These are phyloP conservation scores for Unio delphinus DNA, from an alignment of 2,888 invertebrate genomes.

Conservation along the genomic window DNA sequence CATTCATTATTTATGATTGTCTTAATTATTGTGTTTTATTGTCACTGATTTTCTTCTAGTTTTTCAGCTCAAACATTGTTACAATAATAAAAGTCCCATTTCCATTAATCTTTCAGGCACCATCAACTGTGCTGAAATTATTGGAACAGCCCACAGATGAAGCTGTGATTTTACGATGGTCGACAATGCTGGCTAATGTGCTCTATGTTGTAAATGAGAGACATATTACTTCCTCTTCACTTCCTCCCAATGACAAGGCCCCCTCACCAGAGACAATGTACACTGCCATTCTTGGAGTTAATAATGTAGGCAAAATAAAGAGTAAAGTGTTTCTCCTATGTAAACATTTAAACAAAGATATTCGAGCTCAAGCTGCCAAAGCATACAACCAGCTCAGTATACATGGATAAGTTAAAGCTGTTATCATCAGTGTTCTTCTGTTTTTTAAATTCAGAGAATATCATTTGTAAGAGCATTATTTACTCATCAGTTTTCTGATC, in stretches of 20 bases:
- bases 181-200: slow-evolving; percentile 75
- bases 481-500: no score
- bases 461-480: no score
- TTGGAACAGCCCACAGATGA: slow-evolving; percentile 72
- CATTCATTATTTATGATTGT: no score
- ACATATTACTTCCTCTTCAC: slow-evolving; percentile 71
- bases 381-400: slow-evolving; percentile 40
- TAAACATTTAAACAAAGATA: slow-evolving; percentile 58
- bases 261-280: slow-evolving; percentile 76
- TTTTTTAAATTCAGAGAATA: no score
- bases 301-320: slow-evolving; percentile 45
- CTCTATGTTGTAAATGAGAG: slow-evolving; percentile 71
- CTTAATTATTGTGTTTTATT: no score
- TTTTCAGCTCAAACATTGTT: neutral
- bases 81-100: neutral
- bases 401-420: no score
- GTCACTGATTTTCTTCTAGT: no score
- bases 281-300: slow-evolving; percentile 57
- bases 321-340: slow-evolving; percentile 65
- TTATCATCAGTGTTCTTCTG: no score
- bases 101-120: slow-evolving; percentile 71
- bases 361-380: slow-evolving; percentile 58
- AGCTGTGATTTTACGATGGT: slow-evolving; percentile 72
- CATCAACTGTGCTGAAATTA: slow-evolving; percentile 72
- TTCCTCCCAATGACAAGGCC: slow-evolving; percentile 74